These are phyloP conservation scores for Drosophila peninsularis DNA, from an alignment of 2,888 invertebrate genomes.

Conservation along the genomic window DNA sequence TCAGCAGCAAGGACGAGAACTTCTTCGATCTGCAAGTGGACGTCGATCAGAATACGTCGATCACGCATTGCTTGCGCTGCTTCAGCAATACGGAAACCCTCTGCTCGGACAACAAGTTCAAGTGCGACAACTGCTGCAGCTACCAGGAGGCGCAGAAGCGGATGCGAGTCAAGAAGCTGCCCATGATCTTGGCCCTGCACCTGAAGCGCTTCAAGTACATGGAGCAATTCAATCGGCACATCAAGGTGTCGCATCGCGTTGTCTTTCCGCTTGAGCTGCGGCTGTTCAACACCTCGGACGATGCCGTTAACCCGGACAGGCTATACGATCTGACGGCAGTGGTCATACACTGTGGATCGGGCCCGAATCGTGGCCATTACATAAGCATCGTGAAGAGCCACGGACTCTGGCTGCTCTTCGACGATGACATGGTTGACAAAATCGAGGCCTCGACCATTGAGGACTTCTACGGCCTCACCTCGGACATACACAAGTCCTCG, in stretches of 20 bases:
- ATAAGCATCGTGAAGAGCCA: constrained; percentile 99
- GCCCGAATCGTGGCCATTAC: constrained; percentile 99
- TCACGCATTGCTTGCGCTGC: constrained; percentile 98
- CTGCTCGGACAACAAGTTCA: constrained; percentile 99
- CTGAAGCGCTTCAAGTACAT: constrained; percentile 98
- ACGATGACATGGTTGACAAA: constrained; percentile 99
- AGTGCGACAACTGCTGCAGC: constrained; percentile 99
- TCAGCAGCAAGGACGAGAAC: constrained; percentile 99
- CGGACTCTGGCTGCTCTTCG: constrained; percentile 99
- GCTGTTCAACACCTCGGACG: constrained; percentile 99
- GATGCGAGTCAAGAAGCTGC: constrained; percentile 99
- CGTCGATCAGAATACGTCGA: constrained; percentile 99
- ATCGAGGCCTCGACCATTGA: constrained; percentile 99
- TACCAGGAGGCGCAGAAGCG: constrained; percentile 99
- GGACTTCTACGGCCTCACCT: constrained; percentile 99
- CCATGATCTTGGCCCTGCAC: constrained; percentile 98
- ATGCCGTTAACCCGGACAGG: constrained; percentile 98
- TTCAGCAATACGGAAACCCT: constrained; percentile 99
- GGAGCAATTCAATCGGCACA: constrained; percentile 99
- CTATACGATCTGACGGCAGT: constrained; percentile 99
- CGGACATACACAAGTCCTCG: constrained; percentile 99
- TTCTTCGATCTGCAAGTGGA: constrained; percentile 99
- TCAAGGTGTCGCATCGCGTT: constrained; percentile 99
- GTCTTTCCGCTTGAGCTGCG: constrained; percentile 99
- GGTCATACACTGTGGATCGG: constrained; percentile 99